A percentile compares a stretch with the other conserved stretches of the same genome.
Evolutionary conservation across 2,888 invertebrate species (phyloP).

Genomic region (Stegana nigrithorax): DNA sequence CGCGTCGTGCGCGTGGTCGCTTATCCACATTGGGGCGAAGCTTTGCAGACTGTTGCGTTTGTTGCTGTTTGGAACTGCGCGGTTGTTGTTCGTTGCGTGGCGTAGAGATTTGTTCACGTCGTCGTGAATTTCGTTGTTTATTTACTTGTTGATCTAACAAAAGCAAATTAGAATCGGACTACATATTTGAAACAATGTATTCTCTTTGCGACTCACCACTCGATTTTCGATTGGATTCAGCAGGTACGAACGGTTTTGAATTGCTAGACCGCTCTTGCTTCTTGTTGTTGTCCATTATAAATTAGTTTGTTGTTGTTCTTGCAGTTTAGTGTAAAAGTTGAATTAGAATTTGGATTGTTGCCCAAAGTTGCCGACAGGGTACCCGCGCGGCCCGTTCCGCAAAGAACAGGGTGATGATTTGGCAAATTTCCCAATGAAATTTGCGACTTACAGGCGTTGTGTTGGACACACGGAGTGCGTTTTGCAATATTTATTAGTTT

Average conservation of each 20-base stretch:
- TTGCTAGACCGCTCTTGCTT: slow-evolving; percentile 78
- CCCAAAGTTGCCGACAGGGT: slow-evolving; percentile 31
- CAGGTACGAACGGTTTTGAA: slow-evolving; percentile 75
- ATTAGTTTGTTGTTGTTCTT: slow-evolving; percentile 65
- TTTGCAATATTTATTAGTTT: slow-evolving; percentile 54
- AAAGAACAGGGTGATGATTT: neutral
- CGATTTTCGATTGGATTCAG: slow-evolving; percentile 73
- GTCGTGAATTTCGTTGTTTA: slow-evolving; percentile 59
- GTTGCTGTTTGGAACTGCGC: slow-evolving; percentile 75
- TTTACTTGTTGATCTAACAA: slow-evolving; percentile 53
- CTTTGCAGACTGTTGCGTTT: slow-evolving; percentile 66
- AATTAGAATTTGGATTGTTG: slow-evolving; percentile 24
- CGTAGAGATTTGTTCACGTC: slow-evolving; percentile 67
- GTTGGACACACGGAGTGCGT: slow-evolving; percentile 66
- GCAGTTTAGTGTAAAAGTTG: slow-evolving; percentile 26
- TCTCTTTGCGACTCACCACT: slow-evolving; percentile 75
- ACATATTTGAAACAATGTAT: slow-evolving; percentile 47
- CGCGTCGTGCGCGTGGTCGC: slow-evolving; percentile 68
- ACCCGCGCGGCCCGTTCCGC: slow-evolving; percentile 35
- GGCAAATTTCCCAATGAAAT: slow-evolving; percentile 36
- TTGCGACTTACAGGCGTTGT: slow-evolving; percentile 47
- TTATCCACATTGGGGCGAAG: slow-evolving; percentile 75
- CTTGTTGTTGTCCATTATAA: slow-evolving; percentile 73
- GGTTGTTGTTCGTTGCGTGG: slow-evolving; percentile 72
- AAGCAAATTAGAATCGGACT: neutral